Percentiles rank a stretch among this genome's conserved stretches.
These are phyloP conservation scores for Campoplex capitator DNA, from an alignment of 2,888 invertebrate genomes.

Conservation along the genomic window DNA sequence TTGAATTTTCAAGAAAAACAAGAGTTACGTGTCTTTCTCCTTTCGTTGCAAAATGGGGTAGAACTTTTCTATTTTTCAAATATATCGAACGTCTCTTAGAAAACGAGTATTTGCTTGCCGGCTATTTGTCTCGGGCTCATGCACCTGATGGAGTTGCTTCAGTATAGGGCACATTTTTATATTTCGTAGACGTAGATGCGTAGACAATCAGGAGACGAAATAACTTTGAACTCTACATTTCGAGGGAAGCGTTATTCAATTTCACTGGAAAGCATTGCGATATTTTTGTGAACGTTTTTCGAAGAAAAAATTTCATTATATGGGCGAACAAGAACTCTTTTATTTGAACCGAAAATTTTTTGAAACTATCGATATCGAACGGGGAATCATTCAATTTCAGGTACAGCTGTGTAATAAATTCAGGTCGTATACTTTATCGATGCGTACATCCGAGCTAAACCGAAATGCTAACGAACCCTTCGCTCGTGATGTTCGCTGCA, in stretches of 20 bases:
- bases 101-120: background rate
- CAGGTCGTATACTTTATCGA: background rate
- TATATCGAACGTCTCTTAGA: background rate
- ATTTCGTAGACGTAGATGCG: background rate
- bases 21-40: background rate
- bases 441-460: background rate
- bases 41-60: background rate
- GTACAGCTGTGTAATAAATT: background rate
- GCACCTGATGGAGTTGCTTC: background rate
- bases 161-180: background rate
- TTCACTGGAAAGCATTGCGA: background rate
- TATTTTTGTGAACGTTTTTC: background rate
- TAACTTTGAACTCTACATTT: background rate
- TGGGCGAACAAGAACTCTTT: background rate
- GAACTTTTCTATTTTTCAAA: background rate
- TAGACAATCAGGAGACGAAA: background rate
- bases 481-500: slow-evolving; percentile 33
- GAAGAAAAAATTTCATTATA: background rate
- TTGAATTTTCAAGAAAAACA: background rate
- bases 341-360: background rate
- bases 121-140: background rate
- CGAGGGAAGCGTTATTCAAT: too few species aligned
- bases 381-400: background rate
- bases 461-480: slow-evolving; percentile 40
- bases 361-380: background rate